Conservation (phyloP, 2,797 vertebrate species). For the Sandelia bainsii region DNA sequence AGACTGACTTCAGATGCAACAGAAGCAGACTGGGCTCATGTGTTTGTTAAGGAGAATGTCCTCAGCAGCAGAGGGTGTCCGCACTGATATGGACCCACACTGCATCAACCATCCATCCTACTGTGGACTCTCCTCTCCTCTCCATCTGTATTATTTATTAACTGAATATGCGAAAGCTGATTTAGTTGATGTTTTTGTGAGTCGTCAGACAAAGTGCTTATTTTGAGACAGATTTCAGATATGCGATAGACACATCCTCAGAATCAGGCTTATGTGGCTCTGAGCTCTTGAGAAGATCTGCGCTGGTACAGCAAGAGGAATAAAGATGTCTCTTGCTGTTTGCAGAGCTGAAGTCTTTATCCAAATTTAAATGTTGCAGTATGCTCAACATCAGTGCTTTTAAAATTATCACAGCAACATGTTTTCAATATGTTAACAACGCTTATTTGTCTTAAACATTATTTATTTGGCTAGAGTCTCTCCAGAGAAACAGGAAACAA, state of each 20-base stretch:
- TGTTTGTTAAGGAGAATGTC: constrained; percentile 23
- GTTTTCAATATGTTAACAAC: too few relatives aligned
- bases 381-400: too few relatives aligned
- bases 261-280: neutral
- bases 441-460: too few relatives aligned
- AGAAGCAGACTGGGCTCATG: constrained; percentile 38
- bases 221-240: constrained; percentile 42
- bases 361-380: too few relatives aligned
- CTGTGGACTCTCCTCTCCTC: neutral
- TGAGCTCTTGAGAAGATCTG: constrained; percentile 14
- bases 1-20: constrained; percentile 45
- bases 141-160: constrained; percentile 33
- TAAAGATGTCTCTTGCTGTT: neutral
- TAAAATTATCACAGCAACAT: too few relatives aligned
- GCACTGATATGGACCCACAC: constrained; percentile 28
- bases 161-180: constrained; percentile 6
- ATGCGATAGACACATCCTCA: constrained; percentile 54
- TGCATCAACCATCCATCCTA: constrained; percentile 23
- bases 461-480: too few relatives aligned
- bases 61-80: constrained; percentile 29
- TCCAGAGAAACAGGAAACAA: too few relatives aligned
- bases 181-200: constrained; percentile 21
- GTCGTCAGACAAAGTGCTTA: neutral
- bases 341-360: neutral
- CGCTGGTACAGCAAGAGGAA: constrained; percentile 36